These are phyloP conservation scores for Catagonus wagneri DNA, from an alignment of 2,113 vertebrate genomes.

Conservation along the genomic window DNA sequence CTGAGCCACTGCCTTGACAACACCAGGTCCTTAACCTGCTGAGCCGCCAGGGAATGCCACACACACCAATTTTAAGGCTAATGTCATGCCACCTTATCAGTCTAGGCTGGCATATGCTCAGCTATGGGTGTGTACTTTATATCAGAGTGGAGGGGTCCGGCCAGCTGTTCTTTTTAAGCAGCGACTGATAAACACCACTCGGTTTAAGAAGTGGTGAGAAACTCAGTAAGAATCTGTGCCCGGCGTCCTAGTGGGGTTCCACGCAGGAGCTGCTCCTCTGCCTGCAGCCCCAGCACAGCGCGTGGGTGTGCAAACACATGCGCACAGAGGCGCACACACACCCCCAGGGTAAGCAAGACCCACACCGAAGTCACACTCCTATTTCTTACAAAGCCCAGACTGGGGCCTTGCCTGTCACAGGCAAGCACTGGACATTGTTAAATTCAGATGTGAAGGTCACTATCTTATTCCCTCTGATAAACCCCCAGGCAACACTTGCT, in stretches of 20 bases:
- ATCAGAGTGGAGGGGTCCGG: rapidly evolving
- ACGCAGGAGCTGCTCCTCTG: rapidly evolving
- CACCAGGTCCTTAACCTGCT: too few relatives aligned
- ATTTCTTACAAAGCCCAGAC: neutral
- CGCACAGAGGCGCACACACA: neutral
- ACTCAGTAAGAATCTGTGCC: rapidly evolving
- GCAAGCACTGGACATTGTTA: rapidly evolving
- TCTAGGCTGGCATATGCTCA: rapidly evolving
- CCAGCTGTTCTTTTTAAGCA: neutral
- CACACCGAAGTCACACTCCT: neutral
- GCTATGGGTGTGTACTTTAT: rapidly evolving
- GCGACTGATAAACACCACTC: rapidly evolving
- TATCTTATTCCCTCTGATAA: neutral
- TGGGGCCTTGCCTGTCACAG: neutral
- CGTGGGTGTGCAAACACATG: rapidly evolving
- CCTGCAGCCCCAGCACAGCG: too few relatives aligned
- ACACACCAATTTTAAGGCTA: neutral
- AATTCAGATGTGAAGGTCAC: rapidly evolving
- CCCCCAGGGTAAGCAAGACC: neutral
- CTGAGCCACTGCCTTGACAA: too few relatives aligned
- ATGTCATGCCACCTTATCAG: rapidly evolving
- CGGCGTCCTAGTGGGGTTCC: rapidly evolving
- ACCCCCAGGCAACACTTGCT: neutral
- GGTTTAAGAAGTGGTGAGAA: neutral
- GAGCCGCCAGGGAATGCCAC: too few relatives aligned